These are phyloP conservation scores for Spilarctia lutea DNA, from an alignment of 2,888 invertebrate species.

Conservation along the genomic window DNA sequence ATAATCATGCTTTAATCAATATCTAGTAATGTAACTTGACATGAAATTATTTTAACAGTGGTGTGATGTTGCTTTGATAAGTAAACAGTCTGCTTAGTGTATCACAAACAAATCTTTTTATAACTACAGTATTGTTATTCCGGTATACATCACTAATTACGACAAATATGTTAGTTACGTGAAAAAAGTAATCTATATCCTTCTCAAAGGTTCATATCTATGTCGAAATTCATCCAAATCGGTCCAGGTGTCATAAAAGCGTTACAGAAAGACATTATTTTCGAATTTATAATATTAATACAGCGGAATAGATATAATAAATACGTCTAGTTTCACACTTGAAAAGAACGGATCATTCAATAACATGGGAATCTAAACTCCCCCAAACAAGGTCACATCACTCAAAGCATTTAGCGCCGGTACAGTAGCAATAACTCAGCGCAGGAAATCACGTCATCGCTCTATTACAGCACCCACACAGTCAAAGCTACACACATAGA, in stretches of 20 bases:
- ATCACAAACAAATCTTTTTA: not conserved
- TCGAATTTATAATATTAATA: too few species aligned
- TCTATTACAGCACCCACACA: constrained; percentile 82
- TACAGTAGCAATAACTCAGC: constrained; percentile 87
- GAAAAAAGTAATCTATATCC: too few species aligned
- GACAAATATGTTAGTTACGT: not conserved
- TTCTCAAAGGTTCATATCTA: too few species aligned
- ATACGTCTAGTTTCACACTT: too few species aligned
- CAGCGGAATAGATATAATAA: not conserved
- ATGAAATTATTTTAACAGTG: not conserved
- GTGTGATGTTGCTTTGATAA: not conserved
- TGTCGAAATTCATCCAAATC: too few species aligned
- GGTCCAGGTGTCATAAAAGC: too few species aligned
- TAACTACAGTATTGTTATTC: not conserved
- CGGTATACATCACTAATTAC: not conserved
- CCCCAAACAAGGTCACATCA: constrained; percentile 68
- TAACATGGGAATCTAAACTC: constrained; percentile 6
- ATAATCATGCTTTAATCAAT: not conserved
- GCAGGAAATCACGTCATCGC: constrained; percentile 87
- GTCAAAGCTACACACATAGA: constrained; percentile 29
- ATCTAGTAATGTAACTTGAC: not conserved
- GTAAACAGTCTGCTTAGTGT: not conserved
- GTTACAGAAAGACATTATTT: too few species aligned
- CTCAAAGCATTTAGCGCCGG: constrained; percentile 80
- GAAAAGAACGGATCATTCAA: not conserved